phyloP scores from a whole-genome alignment of 2,113 vertebrate genomes.

The Acanthochromis polyacanthus region DNA sequence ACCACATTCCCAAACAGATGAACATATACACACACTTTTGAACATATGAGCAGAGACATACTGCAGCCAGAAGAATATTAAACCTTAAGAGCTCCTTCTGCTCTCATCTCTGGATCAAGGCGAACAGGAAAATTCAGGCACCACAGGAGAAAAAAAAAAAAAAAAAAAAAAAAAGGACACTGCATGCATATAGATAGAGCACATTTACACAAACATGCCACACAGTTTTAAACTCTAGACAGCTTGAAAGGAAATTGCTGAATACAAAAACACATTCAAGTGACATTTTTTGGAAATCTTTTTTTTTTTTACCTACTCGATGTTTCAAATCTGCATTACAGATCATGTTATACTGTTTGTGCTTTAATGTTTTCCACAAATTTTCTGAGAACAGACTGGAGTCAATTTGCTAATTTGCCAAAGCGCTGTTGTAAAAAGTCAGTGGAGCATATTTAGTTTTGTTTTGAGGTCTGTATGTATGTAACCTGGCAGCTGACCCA shows the following conservation, averaged over 20 bases:
- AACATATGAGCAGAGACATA: not conserved
- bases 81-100: not conserved
- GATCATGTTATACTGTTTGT: too few species aligned
- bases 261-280: not conserved
- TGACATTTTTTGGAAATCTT: not conserved
- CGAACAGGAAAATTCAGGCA: not conserved
- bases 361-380: too few species aligned
- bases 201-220: too few species aligned
- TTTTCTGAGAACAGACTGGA: too few species aligned
- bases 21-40: too few species aligned
- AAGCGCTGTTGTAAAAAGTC: not conserved
- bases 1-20: too few species aligned
- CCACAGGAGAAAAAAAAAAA: too few species aligned
- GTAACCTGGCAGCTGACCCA: constrained; percentile 34
- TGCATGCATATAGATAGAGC: not conserved
- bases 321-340: not conserved
- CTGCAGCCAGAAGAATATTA: not conserved
- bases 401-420: too few species aligned
- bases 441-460: not conserved
- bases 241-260: not conserved
- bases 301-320: not conserved
- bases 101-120: not conserved
- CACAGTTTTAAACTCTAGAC: not conserved
- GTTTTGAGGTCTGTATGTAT: not conserved
- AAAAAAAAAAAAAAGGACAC: not conserved